Conservation (phyloP, 2,113 vertebrate genomes). For the Catharus bicknelli region DNA sequence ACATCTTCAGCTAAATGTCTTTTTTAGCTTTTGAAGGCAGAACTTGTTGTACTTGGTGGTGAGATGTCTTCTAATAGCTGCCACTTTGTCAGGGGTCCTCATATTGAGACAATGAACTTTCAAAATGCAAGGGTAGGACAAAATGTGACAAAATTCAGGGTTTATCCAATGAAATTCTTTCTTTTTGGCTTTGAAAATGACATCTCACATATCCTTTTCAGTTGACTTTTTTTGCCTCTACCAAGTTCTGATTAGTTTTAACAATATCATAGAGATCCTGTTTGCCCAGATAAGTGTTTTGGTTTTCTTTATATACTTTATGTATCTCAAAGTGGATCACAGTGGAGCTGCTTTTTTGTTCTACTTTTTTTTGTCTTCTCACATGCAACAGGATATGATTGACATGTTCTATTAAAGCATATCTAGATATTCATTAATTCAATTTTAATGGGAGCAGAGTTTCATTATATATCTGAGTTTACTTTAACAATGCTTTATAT, state of each 20-base stretch:
- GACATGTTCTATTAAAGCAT: background rate
- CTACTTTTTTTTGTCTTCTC: background rate
- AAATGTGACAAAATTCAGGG: background rate
- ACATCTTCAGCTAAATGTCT: slow-evolving; percentile 12
- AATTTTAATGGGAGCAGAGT: slow-evolving; percentile 13
- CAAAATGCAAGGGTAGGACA: background rate
- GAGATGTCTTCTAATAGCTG: slow-evolving; percentile 21
- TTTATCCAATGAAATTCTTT: background rate
- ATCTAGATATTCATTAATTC: slow-evolving; percentile 13
- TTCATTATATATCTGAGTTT: slow-evolving; percentile 34
- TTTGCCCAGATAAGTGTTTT: background rate
- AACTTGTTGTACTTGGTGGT: slow-evolving; percentile 34
- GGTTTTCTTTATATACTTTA: background rate
- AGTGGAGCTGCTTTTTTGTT: background rate
- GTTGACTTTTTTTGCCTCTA: background rate
- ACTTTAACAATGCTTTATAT: slow-evolving; percentile 18
- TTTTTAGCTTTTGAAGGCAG: slow-evolving; percentile 41
- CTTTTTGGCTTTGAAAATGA: background rate
- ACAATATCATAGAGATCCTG: background rate
- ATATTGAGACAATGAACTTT: slow-evolving; percentile 8
- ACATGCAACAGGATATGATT: background rate
- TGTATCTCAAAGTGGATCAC: background rate
- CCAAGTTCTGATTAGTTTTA: slow-evolving; percentile 19
- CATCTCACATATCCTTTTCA: background rate
- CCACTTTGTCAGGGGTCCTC: slow-evolving; percentile 33